These are phyloP conservation scores for Istiophorus platypterus DNA, from an alignment of 2,113 vertebrate species.

Conservation along the genomic window DNA sequence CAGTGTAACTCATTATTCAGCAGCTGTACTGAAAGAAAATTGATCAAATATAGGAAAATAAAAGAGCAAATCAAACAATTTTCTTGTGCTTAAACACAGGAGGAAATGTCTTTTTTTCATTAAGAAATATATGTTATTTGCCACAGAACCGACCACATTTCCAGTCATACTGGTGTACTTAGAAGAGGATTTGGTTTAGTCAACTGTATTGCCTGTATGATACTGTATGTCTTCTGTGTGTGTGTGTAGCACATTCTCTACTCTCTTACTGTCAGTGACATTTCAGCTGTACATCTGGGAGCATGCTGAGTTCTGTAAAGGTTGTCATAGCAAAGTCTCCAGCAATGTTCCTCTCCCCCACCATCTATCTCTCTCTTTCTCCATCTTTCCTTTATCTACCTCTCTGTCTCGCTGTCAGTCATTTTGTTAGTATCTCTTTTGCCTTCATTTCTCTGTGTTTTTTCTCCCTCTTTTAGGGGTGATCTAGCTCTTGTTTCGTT, in stretches of 20 bases:
- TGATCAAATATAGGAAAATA: constrained; percentile 8
- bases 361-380: constrained; percentile 7
- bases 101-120: constrained; percentile 13
- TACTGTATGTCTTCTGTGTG: constrained; percentile 39
- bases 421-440: constrained; percentile 36
- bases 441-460: constrained; percentile 8
- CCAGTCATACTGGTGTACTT: constrained; percentile 6
- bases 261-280: constrained; percentile 65
- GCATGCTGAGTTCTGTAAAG: constrained; percentile 68
- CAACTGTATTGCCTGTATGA: constrained; percentile 36
- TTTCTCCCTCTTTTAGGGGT: constrained; percentile 32
- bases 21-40: constrained; percentile 11
- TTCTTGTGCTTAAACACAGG: not conserved
- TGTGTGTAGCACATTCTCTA: constrained; percentile 32
- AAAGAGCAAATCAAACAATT: constrained; percentile 18
- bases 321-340: constrained; percentile 68
- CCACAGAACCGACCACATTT: constrained; percentile 29
- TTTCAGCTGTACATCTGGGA: constrained; percentile 70
- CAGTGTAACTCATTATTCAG: constrained; percentile 27
- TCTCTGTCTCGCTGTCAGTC: constrained; percentile 41
- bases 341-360: constrained; percentile 22
- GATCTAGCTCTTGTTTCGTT: constrained; percentile 47
- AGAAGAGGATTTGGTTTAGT: constrained; percentile 39
- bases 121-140: constrained; percentile 23
- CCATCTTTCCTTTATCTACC: constrained; percentile 8